Evolutionary conservation across 2,113 vertebrate species (phyloP).

Genomic region (Bambusicola thoracicus): DNA sequence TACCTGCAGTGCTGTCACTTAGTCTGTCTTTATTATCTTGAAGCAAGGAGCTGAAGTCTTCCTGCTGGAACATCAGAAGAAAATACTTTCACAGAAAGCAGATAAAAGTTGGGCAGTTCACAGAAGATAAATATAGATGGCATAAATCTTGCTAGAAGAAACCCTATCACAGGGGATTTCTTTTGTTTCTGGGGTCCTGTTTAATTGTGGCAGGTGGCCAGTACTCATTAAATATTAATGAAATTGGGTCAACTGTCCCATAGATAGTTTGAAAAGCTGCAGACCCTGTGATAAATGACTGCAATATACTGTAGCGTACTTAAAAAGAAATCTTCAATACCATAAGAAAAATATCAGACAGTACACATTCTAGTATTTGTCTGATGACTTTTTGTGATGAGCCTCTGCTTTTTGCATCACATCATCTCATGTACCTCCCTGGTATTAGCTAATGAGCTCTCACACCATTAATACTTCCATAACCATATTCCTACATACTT

Average conservation of each 20-base stretch:
- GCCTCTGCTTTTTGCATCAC: neutral
- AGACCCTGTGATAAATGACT: neutral
- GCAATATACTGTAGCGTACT: neutral
- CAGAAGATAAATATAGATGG: neutral
- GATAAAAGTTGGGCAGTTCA: neutral
- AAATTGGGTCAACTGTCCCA: neutral
- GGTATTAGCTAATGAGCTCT: neutral
- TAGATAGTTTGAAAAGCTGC: neutral
- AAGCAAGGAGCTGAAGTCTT: slow-evolving; percentile 75
- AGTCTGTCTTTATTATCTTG: slow-evolving; percentile 73
- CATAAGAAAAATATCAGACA: neutral
- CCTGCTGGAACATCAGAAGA: slow-evolving; percentile 68
- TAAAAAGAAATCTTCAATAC: neutral
- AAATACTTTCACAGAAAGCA: neutral
- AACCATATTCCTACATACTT: neutral
- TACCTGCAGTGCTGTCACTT: slow-evolving; percentile 77
- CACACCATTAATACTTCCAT: neutral
- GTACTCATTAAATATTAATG: neutral
- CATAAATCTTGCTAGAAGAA: neutral
- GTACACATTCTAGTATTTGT: neutral
- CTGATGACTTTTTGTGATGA: neutral
- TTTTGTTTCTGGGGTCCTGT: neutral
- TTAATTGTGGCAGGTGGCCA: neutral
- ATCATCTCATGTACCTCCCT: neutral
- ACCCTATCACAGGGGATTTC: neutral